Percentiles rank a stretch among this genome's conserved stretches.
These are phyloP conservation scores for Phalloptychus januarius DNA, from an alignment of 2,797 vertebrate species.

Conservation along the genomic window DNA sequence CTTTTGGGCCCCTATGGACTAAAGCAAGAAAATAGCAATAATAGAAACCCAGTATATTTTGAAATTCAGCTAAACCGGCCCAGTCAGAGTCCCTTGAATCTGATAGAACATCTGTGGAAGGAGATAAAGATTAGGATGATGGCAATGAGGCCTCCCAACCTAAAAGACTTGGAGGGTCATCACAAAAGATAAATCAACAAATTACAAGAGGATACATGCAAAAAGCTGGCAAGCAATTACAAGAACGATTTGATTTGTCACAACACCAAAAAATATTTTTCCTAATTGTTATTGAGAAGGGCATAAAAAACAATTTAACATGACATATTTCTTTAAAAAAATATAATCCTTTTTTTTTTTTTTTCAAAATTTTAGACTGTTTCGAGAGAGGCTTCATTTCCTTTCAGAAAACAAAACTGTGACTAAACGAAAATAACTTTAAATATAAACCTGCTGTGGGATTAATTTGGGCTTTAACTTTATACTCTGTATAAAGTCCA, in stretches of 20 bases:
- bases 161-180: background rate
- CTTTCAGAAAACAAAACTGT: background rate
- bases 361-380: too few species aligned
- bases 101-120: background rate
- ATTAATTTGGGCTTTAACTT: background rate
- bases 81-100: background rate
- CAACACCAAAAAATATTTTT: background rate
- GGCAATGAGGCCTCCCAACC: background rate
- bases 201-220: background rate
- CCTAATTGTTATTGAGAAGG: background rate
- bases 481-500: background rate
- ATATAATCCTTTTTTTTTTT: too few species aligned
- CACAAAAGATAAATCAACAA: background rate
- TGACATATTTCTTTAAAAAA: background rate
- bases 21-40: slow-evolving; percentile 2
- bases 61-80: background rate
- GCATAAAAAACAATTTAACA: background rate
- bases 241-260: background rate
- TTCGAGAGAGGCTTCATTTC: background rate
- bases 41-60: background rate
- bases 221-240: background rate
- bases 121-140: background rate
- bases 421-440: background rate
- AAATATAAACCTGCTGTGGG: background rate
- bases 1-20: slow-evolving; percentile 5